Conservation (phyloP, 2,113 vertebrate genomes). For the Paralichthys olivaceus region DNA sequence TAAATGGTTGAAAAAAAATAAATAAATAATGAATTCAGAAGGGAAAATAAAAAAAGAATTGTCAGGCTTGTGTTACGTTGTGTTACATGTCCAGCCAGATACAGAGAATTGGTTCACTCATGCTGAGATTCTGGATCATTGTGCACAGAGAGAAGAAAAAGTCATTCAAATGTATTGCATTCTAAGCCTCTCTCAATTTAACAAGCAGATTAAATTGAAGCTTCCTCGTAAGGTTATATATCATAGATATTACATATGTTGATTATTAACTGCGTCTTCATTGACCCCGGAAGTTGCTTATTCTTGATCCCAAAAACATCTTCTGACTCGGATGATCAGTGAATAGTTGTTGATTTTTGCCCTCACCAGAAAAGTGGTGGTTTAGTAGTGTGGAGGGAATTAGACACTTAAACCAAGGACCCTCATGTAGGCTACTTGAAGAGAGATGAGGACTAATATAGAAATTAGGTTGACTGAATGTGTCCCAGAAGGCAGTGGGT, state of each 20-base stretch:
- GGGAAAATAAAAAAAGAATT: background rate
- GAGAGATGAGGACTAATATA: slow-evolving; percentile 74
- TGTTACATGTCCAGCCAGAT: background rate
- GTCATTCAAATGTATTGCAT: background rate
- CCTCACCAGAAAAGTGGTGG: slow-evolving; percentile 31
- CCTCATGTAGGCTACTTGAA: slow-evolving; percentile 65
- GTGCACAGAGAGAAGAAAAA: background rate
- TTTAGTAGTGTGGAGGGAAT: slow-evolving; percentile 23
- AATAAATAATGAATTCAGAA: background rate
- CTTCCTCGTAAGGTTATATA: background rate
- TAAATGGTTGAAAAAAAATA: background rate
- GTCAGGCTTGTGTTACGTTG: background rate
- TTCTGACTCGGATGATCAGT: slow-evolving; percentile 7
- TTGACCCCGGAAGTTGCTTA: background rate
- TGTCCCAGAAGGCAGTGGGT: slow-evolving; percentile 64
- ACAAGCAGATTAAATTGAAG: background rate
- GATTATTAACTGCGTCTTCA: background rate
- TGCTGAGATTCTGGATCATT: background rate
- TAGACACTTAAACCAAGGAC: slow-evolving; percentile 52
- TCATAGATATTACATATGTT: background rate
- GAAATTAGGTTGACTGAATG: slow-evolving; percentile 78
- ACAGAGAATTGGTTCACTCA: background rate
- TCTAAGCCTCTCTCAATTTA: background rate
- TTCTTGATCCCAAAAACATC: background rate
- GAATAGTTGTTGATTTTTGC: slow-evolving; percentile 9